Evolutionary conservation across 2,888 invertebrate genomes (phyloP), one percentile per base, ranked within the genome.

Genomic region (Adelphocoris suturalis): DNA sequence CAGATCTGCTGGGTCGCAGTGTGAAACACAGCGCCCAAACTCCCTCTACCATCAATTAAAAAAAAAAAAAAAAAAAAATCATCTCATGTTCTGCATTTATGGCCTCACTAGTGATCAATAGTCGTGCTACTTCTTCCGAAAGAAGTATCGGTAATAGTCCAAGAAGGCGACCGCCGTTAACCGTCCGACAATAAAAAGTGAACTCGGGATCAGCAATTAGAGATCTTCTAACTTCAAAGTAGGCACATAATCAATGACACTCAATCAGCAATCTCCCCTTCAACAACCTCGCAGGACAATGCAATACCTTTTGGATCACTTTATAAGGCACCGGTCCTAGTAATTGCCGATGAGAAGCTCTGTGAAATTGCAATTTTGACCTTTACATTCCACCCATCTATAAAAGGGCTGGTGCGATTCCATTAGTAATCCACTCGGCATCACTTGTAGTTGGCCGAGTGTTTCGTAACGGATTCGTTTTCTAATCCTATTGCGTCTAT

Each of bases 271-370:
- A 37, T 2, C 37, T 37, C 37, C 37, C 37, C 68, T 13, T 68
- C 19, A 27, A 68, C 23, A 68, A 68, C 68, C 19, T 27, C 68
- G 68, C 27, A 19, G 5, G 68, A 68, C 68, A 68, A 68, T 68
- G 68, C 68, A 68, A 57, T 68, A 23, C 68, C 68, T 68, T 68
- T 68, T 68, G 12, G 23, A 27, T 68, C 68, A 68, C 68, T 68
- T 68, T 68, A 68, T 68, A 68, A 68, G 68, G 68, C 68, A 68
- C 68, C 68, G 68, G 68, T 19, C 68, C 68, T 68, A 68, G 68
- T 68, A 68, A 68, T 68, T 68, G 68, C 68, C 68, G 68, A 68
- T 68, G 23, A 68, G 68, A 11, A 68, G 19, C 68, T 14, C 16
- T n/a, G 68, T 11, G 68, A 68, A 68, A 68, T 68, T 68, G 68